Evolutionary conservation across 2,113 vertebrate genomes (phyloP).

Genomic region (Sinocyclocheilus grahami): DNA sequence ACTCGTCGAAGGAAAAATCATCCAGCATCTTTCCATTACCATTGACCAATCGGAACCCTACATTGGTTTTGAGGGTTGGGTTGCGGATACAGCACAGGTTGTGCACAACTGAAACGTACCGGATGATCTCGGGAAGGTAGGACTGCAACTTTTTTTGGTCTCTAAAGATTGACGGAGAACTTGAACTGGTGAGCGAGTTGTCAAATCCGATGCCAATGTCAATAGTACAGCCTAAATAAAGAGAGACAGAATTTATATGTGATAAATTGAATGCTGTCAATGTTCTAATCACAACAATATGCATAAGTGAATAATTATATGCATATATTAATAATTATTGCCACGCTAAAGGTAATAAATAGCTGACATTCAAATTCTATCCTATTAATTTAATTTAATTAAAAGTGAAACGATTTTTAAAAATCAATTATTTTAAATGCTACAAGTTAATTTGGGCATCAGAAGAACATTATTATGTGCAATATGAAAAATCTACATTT

Average conservation of each 20-base stretch:
- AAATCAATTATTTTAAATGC: neutral
- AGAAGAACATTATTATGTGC: too few species aligned
- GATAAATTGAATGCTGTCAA: neutral
- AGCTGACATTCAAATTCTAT: neutral
- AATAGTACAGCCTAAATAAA: conserved; percentile 74
- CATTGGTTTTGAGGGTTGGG: conserved; percentile 46
- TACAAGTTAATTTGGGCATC: too few species aligned
- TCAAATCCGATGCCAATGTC: conserved; percentile 85
- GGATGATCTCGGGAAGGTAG: conserved; percentile 67
- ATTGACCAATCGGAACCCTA: conserved; percentile 70
- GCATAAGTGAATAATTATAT: too few species aligned
- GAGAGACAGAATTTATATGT: conserved; percentile 11
- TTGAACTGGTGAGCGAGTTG: conserved; percentile 63
- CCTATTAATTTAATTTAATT: neutral
- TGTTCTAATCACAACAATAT: neutral
- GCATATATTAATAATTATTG: neutral
- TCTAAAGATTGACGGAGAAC: conserved; percentile 52
- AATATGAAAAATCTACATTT: neutral
- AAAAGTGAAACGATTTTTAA: neutral
- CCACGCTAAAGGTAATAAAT: neutral
- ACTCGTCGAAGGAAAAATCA: conserved; percentile 76
- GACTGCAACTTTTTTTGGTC: conserved; percentile 69
- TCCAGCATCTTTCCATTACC: conserved; percentile 60
- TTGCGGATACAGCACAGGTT: conserved; percentile 67
- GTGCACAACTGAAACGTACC: conserved; percentile 56